Conservation (phyloP, 2,797 vertebrate genomes). For the Vireo griseus region DNA sequence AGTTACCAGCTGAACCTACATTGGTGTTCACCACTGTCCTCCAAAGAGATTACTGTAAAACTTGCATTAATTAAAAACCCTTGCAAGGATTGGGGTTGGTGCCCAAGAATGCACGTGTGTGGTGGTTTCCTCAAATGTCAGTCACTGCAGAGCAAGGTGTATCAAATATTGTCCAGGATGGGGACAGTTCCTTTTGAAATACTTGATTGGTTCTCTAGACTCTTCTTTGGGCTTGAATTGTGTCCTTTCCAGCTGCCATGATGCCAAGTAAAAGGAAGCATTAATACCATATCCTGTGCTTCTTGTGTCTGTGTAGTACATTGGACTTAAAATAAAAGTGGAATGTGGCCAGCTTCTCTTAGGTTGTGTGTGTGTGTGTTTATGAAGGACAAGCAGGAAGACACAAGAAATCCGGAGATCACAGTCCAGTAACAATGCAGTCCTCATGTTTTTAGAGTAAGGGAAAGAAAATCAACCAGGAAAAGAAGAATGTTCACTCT, state of each 20-base stretch:
- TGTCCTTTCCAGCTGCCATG: neutral
- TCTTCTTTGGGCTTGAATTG: neutral
- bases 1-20: neutral
- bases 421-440: neutral
- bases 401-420: neutral
- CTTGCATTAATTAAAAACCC: neutral
- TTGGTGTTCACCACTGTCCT: neutral
- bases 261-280: neutral
- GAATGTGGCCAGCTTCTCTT: neutral
- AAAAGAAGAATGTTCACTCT: neutral
- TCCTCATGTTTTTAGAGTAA: neutral
- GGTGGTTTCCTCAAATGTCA: neutral
- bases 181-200: neutral
- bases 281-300: neutral
- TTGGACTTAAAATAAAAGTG: conserved; percentile 47
- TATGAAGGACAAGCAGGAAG: neutral
- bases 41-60: neutral
- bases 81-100: neutral
- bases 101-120: neutral
- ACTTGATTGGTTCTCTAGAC: neutral
- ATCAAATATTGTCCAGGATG: neutral
- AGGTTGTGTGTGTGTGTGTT: neutral
- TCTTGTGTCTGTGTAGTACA: neutral
- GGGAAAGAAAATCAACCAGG: neutral
- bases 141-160: neutral